Evolutionary conservation across 2,797 vertebrate genomes (phyloP).

Genomic region (Pseudocheirus occidentalis): DNA sequence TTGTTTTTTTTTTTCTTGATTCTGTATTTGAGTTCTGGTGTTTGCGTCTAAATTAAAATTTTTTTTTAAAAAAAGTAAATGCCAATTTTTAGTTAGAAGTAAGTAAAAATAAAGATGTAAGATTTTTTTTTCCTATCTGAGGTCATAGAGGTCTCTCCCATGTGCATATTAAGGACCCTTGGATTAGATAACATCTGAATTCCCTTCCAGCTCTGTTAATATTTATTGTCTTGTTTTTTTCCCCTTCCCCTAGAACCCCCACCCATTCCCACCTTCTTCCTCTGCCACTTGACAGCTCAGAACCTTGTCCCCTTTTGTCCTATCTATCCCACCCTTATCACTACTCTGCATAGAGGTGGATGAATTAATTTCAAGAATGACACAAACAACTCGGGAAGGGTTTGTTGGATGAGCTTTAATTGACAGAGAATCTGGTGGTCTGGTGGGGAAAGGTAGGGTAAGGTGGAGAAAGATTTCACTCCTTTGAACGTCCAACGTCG

Average conservation of each 20-base stretch:
- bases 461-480: not conserved
- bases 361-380: not conserved
- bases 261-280: not conserved
- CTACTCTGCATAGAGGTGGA: not conserved
- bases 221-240: not conserved
- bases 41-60: too few relatives aligned
- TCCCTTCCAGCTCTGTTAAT: not conserved
- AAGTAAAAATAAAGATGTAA: not conserved
- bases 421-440: not conserved
- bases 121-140: not conserved
- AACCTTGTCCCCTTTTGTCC: too few relatives aligned
- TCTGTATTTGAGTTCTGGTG: too few relatives aligned
- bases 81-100: not conserved
- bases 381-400: not conserved
- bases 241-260: not conserved
- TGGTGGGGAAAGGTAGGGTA: not conserved
- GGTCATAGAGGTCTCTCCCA: not conserved
- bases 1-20: too few relatives aligned
- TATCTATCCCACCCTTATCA: not conserved
- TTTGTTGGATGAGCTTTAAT: slow-evolving; percentile 74
- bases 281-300: not conserved
- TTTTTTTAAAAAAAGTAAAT: not conserved
- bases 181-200: not conserved
- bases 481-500: slow-evolving; percentile 47
- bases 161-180: not conserved